Evolutionary conservation across 2,888 invertebrate genomes (phyloP).

Genomic region (Neoscelio sp.): DNA sequence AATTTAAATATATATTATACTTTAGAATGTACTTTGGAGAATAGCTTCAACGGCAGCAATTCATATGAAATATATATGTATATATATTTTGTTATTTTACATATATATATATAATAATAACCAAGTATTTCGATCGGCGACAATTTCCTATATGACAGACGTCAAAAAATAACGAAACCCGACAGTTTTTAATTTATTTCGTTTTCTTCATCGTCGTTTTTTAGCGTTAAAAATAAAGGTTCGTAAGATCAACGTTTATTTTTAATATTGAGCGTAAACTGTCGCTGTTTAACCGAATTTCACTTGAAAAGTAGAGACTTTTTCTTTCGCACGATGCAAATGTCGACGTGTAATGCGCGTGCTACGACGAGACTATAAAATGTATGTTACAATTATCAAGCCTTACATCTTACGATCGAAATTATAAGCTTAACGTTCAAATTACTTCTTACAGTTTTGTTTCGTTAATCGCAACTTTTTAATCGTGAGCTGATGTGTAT

Average conservation of each 20-base stretch:
- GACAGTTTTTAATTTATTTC: slow-evolving; percentile 14
- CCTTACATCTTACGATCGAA: slow-evolving; percentile 35
- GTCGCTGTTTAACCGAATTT: slow-evolving; percentile 38
- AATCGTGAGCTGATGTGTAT: slow-evolving; percentile 57
- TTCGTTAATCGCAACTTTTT: slow-evolving; percentile 43
- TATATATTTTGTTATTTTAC: slow-evolving; percentile 55
- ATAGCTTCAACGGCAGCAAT: slow-evolving; percentile 80
- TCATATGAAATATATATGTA: slow-evolving; percentile 78
- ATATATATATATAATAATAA: slow-evolving; percentile 59
- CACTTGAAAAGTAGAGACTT: slow-evolving; percentile 16
- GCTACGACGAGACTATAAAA: slow-evolving; percentile 53
- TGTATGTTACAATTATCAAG: slow-evolving; percentile 55
- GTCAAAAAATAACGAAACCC: too few relatives aligned
- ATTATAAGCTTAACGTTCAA: slow-evolving; percentile 40
- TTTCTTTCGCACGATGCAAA: slow-evolving; percentile 16
- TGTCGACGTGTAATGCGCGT: slow-evolving; percentile 38
- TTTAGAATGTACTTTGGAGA: slow-evolving; percentile 81
- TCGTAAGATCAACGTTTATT: too few relatives aligned
- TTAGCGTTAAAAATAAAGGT: too few relatives aligned
- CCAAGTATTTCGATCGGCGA: slow-evolving; percentile 36
- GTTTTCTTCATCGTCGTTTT: neutral
- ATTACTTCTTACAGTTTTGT: slow-evolving; percentile 42
- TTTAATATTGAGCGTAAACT: slow-evolving; percentile 55
- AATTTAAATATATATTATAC: slow-evolving; percentile 76
- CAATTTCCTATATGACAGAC: too few relatives aligned